Evolutionary conservation across 1,140 invertebrate species (phyloP).

Genomic region (Idris sp.): DNA sequence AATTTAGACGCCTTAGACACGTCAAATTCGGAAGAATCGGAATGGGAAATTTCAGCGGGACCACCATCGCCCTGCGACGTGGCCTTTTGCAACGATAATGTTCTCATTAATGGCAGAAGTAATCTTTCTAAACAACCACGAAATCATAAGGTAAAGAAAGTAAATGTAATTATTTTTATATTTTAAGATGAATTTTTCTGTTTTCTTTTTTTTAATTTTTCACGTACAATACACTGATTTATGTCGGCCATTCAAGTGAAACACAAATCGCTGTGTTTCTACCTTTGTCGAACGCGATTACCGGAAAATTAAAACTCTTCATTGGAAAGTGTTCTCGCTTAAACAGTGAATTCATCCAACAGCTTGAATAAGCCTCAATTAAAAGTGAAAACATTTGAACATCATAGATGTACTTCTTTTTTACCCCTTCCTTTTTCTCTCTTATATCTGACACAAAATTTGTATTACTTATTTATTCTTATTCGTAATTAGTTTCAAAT

Average conservation of each 20-base stretch:
- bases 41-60: slow-evolving; percentile 80
- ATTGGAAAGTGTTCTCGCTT: slow-evolving; percentile 65
- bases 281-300: slow-evolving; percentile 34
- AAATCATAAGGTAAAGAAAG: slow-evolving; percentile 83
- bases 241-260: slow-evolving; percentile 25
- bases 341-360: slow-evolving; percentile 38
- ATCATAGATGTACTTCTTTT: too few species aligned
- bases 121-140: slow-evolving; percentile 83
- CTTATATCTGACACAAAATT: too few species aligned
- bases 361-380: slow-evolving; percentile 40
- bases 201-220: too few species aligned
- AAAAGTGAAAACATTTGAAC: slow-evolving; percentile 59
- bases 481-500: too few species aligned
- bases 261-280: slow-evolving; percentile 44
- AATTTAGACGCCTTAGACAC: slow-evolving; percentile 81
- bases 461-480: too few species aligned
- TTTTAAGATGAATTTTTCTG: too few species aligned
- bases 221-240: slow-evolving; percentile 31
- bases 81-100: slow-evolving; percentile 90
- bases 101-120: slow-evolving; percentile 91
- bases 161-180: too few species aligned
- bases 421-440: too few species aligned
- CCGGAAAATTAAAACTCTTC: slow-evolving; percentile 63
- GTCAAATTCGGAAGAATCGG: slow-evolving; percentile 83
- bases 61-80: slow-evolving; percentile 90